Evolutionary conservation across 2,888 invertebrate genomes (phyloP).

Genomic region (Archaeoteleia sp.): DNA sequence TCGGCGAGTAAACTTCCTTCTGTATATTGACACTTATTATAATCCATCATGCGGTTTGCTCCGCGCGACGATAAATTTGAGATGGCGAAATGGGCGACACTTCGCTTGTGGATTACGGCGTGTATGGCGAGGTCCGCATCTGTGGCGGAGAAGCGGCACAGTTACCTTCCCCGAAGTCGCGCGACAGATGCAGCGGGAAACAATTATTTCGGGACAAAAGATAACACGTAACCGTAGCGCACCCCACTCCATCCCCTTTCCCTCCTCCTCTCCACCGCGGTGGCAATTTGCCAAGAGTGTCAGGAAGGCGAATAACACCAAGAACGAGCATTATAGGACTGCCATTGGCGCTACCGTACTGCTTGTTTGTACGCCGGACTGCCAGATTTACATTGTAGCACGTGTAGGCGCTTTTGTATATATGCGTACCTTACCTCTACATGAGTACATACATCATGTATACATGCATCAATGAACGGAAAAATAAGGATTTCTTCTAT

Average conservation of each 20-base stretch:
- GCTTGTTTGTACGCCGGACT: neutral
- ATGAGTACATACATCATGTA: too few relatives aligned
- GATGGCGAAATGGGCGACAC: neutral
- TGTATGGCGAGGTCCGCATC: conserved; percentile 56
- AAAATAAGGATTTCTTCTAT: too few relatives aligned
- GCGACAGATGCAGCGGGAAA: conserved; percentile 58
- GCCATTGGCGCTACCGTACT: conserved; percentile 1
- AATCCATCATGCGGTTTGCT: too few relatives aligned
- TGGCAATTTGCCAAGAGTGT: conserved; percentile 69
- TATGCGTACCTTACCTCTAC: too few relatives aligned
- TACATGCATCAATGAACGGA: too few relatives aligned
- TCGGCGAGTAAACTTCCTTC: too few relatives aligned
- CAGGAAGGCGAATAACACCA: conserved; percentile 43
- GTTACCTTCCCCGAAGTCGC: conserved; percentile 11
- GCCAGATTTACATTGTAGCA: conserved; percentile 36
- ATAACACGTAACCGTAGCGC: conserved; percentile 57
- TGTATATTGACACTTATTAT: too few relatives aligned
- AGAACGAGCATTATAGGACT: conserved; percentile 5
- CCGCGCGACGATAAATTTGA: conserved; percentile 6
- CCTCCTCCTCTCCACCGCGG: conserved; percentile 30
- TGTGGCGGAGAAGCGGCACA: conserved; percentile 25
- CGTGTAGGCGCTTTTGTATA: conserved; percentile 9
- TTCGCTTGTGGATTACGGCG: conserved; percentile 56
- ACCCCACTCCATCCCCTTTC: too few relatives aligned
- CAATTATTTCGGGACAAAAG: conserved; percentile 68